Evolutionary conservation across 2,113 vertebrate species (phyloP).

Genomic region (Neoarius graeffei): DNA sequence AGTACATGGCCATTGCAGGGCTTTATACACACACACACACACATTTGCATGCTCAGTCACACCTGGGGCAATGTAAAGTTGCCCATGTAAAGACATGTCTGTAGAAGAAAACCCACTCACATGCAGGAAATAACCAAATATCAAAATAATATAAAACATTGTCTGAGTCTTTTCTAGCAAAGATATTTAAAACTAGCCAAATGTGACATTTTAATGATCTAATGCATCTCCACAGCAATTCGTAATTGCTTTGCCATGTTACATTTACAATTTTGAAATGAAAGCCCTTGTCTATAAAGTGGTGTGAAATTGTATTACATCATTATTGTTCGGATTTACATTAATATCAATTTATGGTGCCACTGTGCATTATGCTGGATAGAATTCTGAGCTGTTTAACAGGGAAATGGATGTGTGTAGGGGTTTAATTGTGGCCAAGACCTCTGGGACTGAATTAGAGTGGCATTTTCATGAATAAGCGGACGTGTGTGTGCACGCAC

Average conservation of each 20-base stretch:
- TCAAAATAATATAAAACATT: neutral
- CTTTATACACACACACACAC: neutral
- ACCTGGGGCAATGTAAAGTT: slow-evolving; percentile 17
- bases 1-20: neutral
- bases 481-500: neutral
- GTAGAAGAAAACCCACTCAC: slow-evolving; percentile 10
- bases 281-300: neutral
- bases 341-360: slow-evolving; percentile 11
- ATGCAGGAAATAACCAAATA: neutral
- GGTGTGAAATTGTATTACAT: slow-evolving; percentile 15
- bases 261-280: neutral
- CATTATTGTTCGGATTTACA: slow-evolving; percentile 2
- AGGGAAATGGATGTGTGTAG: slow-evolving; percentile 33
- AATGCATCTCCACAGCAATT: neutral
- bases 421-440: slow-evolving; percentile 47
- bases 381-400: neutral
- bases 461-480: slow-evolving; percentile 39
- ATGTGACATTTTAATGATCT: neutral
- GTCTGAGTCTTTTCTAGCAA: too few relatives aligned
- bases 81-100: neutral
- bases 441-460: slow-evolving; percentile 39
- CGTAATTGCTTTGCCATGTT: neutral
- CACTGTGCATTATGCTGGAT: slow-evolving; percentile 47
- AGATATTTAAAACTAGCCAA: neutral
- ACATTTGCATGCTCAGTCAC: slow-evolving; percentile 28